Conservation (phyloP, 2,113 vertebrate genomes). For the Perca fluviatilis region DNA sequence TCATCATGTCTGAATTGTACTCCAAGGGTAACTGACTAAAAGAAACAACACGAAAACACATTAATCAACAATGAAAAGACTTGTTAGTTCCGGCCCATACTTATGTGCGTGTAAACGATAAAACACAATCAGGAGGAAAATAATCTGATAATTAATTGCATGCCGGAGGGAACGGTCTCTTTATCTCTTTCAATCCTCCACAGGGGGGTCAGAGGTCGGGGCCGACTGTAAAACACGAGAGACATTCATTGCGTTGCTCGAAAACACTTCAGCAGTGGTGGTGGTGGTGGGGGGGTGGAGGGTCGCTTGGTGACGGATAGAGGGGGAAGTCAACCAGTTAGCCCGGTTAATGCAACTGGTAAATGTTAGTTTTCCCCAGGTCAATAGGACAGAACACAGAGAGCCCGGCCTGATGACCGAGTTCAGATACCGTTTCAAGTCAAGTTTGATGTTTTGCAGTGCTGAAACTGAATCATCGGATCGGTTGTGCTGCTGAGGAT, state of each 20-base stretch:
- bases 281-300: neutral
- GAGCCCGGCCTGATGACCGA: neutral
- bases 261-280: neutral
- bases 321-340: neutral
- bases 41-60: neutral
- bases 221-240: neutral
- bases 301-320: neutral
- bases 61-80: neutral
- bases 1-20: neutral
- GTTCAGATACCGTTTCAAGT: constrained; percentile 25
- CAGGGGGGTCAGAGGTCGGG: constrained; percentile 20
- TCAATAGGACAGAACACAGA: constrained; percentile 27
- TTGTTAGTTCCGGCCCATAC: too few species aligned
- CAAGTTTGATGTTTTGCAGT: constrained; percentile 38
- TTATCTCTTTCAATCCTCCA: neutral
- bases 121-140: neutral
- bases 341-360: constrained; percentile 9
- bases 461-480: constrained; percentile 51
- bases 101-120: neutral
- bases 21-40: neutral
- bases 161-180: neutral
- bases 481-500: constrained; percentile 47
- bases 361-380: constrained; percentile 1
- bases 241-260: neutral
- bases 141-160: constrained; percentile 13